Conservation (phyloP, 2,797 vertebrate genomes). For the Tokudaia muenninki region DNA sequence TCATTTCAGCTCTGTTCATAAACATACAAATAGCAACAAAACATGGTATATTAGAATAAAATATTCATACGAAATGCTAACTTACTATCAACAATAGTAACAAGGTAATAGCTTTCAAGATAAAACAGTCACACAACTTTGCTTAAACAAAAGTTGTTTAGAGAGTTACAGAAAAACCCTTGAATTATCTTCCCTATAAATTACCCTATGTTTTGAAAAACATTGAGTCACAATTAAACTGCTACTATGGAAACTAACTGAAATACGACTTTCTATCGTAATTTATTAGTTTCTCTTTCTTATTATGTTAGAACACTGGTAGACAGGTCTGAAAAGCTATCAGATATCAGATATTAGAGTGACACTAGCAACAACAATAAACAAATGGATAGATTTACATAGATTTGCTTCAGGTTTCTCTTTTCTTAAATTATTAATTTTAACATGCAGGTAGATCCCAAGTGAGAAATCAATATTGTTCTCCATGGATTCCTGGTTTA, state of each 20-base stretch:
- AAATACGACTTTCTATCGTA: neutral
- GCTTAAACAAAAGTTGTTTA: slow-evolving; percentile 25
- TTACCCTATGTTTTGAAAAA: neutral
- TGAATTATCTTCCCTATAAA: neutral
- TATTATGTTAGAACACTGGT: neutral
- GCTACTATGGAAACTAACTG: neutral
- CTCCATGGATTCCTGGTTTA: slow-evolving; percentile 1
- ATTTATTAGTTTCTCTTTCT: neutral
- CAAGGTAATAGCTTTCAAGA: neutral
- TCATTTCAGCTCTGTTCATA: neutral
- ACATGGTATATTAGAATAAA: slow-evolving; percentile 2
- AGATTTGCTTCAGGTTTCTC: neutral
- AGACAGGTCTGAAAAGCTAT: neutral
- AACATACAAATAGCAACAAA: neutral
- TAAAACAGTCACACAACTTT: neutral
- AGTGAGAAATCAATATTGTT: slow-evolving; percentile 24
- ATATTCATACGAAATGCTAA: neutral
- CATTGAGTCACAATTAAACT: neutral
- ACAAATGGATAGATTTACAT: no score
- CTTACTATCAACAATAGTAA: neutral
- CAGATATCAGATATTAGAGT: neutral
- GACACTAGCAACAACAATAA: neutral
- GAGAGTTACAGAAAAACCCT: neutral
- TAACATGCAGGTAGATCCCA: neutral
- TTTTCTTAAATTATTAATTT: neutral